Percentiles rank a stretch among this genome's conserved stretches.
phyloP scores from a whole-genome alignment of 2,113 vertebrate genomes.

The Pteropus alecto region DNA sequence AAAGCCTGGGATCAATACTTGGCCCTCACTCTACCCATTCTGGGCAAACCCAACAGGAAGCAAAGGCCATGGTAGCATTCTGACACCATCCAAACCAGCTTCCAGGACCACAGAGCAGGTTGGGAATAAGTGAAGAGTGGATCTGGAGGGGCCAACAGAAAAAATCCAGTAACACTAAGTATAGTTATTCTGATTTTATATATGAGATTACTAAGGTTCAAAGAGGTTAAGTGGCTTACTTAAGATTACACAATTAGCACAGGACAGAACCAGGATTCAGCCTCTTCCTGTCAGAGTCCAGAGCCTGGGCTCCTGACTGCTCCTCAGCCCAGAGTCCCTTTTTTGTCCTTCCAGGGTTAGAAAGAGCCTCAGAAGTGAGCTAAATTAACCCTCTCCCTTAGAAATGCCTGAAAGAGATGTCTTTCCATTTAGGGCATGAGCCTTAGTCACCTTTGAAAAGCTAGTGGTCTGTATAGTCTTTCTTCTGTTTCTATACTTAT shows the following conservation, averaged over 20 bases:
- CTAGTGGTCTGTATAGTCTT: neutral
- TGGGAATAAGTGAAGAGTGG: neutral
- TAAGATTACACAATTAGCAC: neutral
- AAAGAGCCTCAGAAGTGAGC: neutral
- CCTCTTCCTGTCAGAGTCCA: neutral
- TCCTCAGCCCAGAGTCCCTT: neutral
- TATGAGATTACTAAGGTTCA: neutral
- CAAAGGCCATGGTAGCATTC: neutral
- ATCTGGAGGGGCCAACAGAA: neutral
- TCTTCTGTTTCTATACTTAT: neutral
- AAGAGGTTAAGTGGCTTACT: neutral
- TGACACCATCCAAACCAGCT: neutral
- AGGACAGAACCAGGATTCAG: neutral
- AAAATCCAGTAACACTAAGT: neutral
- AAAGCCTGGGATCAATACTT: neutral
- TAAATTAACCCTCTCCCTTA: neutral
- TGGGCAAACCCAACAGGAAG: neutral
- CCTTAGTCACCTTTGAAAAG: neutral
- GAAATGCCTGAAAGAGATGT: neutral
- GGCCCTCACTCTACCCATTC: neutral
- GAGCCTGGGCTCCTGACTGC: neutral
- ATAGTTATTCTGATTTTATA: neutral
- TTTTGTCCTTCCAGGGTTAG: neutral
- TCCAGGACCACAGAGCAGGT: neutral
- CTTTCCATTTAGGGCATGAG: neutral